These are phyloP conservation scores for Pheosia gnoma DNA, from an alignment of 2,888 invertebrate species.

Conservation along the genomic window DNA sequence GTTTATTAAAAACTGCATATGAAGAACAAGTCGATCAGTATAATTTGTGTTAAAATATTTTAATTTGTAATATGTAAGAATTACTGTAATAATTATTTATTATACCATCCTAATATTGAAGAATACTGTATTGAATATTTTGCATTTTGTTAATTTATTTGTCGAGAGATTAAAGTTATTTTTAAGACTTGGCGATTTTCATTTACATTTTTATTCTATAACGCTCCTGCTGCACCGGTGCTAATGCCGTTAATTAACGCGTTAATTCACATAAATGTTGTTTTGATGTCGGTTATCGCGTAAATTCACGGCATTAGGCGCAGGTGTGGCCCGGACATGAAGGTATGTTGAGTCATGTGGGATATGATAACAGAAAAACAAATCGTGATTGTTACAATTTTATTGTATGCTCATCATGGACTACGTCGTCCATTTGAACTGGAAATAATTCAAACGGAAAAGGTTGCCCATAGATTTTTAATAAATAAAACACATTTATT, in stretches of 20 bases:
- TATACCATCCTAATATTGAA: conserved; percentile 68
- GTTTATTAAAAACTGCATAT: conserved; percentile 57
- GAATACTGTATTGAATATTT: conserved; percentile 60
- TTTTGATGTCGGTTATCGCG: too few relatives aligned
- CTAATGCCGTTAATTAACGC: too few relatives aligned
- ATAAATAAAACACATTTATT: conserved; percentile 68
- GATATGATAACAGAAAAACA: not conserved
- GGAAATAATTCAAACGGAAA: conserved; percentile 74
- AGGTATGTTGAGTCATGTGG: not conserved
- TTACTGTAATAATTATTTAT: conserved; percentile 67
- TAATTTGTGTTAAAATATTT: conserved; percentile 62
- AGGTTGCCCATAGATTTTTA: conserved; percentile 72
- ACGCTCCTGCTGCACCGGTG: too few relatives aligned
- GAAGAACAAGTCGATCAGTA: conserved; percentile 52
- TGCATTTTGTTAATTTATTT: conserved; percentile 81
- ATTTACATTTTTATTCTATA: conserved; percentile 14
- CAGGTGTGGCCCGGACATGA: not conserved
- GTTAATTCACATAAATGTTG: too few relatives aligned
- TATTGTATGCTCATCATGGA: conserved; percentile 69
- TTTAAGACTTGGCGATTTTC: conserved; percentile 59
- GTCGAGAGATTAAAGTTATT: conserved; percentile 81
- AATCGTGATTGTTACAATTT: conserved; percentile 37
- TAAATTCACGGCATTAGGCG: too few relatives aligned
- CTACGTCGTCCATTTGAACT: conserved; percentile 79
- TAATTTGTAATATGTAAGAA: conserved; percentile 55